Percentiles rank a stretch among this genome's conserved stretches.
phyloP scores from a whole-genome alignment of 2,888 invertebrate species.

The Sphaerophoria taeniata region DNA sequence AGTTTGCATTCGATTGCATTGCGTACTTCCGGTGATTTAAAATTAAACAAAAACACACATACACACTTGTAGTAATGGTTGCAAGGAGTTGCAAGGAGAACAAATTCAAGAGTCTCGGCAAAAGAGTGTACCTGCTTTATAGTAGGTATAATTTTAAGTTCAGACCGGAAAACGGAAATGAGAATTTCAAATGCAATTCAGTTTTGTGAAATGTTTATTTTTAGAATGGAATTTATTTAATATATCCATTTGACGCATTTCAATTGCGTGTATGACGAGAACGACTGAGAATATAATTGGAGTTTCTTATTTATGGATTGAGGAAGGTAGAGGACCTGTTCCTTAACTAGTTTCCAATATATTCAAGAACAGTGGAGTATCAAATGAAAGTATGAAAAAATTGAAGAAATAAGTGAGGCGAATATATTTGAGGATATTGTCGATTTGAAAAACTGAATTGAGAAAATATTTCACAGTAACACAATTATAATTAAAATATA shows the following conservation, averaged over 20 bases:
- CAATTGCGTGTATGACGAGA: constrained; percentile 30
- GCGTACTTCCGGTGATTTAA: constrained; percentile 67
- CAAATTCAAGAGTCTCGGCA: not conserved
- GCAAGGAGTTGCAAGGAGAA: not conserved
- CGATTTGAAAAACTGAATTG: too few species aligned
- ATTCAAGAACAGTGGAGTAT: not conserved
- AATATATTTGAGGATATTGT: too few species aligned
- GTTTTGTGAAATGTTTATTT: constrained; percentile 40
- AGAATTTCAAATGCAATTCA: constrained; percentile 69
- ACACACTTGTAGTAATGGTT: not conserved
- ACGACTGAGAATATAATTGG: not conserved
- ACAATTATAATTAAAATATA: too few species aligned
- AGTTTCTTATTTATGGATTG: not conserved
- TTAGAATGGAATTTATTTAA: constrained; percentile 29
- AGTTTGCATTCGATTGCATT: constrained; percentile 65
- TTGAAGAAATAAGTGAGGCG: too few species aligned
- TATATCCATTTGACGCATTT: constrained; percentile 57
- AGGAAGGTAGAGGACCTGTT: not conserved
- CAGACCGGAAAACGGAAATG: constrained; percentile 71
- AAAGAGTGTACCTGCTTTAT: not conserved
- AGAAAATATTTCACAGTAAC: too few species aligned
- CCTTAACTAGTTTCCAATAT: not conserved
- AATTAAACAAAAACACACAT: constrained; percentile 13
- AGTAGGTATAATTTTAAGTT: constrained; percentile 5
- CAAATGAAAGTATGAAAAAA: too few species aligned